Conservation (phyloP, 2,797 vertebrate species). For the Sebastes alutus region DNA sequence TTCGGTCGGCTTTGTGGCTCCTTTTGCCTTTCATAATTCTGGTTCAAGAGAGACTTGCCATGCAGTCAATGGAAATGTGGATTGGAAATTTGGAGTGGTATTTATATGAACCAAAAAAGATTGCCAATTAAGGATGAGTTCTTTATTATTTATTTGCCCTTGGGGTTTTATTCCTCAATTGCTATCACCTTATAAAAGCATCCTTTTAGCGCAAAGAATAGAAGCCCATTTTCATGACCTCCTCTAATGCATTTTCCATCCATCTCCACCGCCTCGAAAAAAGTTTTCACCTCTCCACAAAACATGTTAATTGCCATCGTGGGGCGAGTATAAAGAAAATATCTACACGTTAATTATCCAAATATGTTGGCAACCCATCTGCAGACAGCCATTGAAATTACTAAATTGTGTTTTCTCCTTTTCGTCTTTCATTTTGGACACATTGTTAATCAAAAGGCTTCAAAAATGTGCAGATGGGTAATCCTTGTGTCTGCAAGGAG, state of each 20-base stretch:
- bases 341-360: conserved; percentile 87
- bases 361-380: conserved; percentile 87
- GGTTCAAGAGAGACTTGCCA: conserved; percentile 79
- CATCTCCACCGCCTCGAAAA: conserved; percentile 81
- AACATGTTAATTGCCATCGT: conserved; percentile 87
- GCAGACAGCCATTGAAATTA: conserved; percentile 84
- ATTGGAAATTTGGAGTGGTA: conserved; percentile 77
- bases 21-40: conserved; percentile 69
- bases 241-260: conserved; percentile 85
- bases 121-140: conserved; percentile 85
- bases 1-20: conserved; percentile 70
- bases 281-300: conserved; percentile 87
- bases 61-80: conserved; percentile 74
- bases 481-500: conserved; percentile 83
- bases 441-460: conserved; percentile 87
- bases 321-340: conserved; percentile 83
- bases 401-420: conserved; percentile 84
- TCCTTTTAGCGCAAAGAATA: conserved; percentile 84
- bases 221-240: conserved; percentile 83
- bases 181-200: conserved; percentile 85
- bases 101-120: conserved; percentile 78
- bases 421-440: conserved; percentile 85
- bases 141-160: conserved; percentile 84
- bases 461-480: conserved; percentile 90
- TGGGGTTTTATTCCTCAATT: conserved; percentile 84